phyloP scores from a whole-genome alignment of 2,888 invertebrate species.

The Heliconius hortense region DNA sequence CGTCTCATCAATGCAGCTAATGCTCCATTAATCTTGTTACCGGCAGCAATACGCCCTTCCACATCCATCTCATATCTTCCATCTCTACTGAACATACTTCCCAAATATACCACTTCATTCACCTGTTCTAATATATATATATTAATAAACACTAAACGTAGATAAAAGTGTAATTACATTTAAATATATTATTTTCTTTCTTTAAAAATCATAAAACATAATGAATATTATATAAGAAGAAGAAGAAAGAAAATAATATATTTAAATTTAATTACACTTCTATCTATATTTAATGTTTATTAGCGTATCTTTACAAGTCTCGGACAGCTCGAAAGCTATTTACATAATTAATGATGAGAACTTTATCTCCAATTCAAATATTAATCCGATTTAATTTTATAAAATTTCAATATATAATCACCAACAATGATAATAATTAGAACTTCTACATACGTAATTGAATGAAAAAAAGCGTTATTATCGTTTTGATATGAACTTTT shows the following conservation, averaged over 20 bases:
- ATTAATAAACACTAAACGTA: not conserved
- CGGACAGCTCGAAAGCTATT: not conserved
- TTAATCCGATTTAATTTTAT: slow-evolving; percentile 11
- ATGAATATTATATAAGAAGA: too few species aligned
- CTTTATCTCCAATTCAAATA: slow-evolving; percentile 1
- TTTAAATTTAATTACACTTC: slow-evolving; percentile 1
- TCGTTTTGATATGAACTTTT: not conserved
- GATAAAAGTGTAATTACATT: slow-evolving; percentile 11
- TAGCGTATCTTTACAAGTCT: not conserved
- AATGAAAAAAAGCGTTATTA: not conserved
- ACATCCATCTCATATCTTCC: too few species aligned
- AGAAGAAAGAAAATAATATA: too few species aligned
- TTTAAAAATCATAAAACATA: not conserved
- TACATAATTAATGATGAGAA: slow-evolving; percentile 11
- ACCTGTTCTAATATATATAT: too few species aligned
- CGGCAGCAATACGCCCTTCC: too few species aligned
- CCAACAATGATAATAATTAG: slow-evolving; percentile 1
- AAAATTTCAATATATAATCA: slow-evolving; percentile 6
- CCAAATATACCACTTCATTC: too few species aligned
- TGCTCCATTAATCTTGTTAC: too few species aligned
- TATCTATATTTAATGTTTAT: not conserved
- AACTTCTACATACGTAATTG: not conserved
- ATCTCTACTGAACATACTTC: too few species aligned
- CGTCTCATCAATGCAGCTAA: too few species aligned
- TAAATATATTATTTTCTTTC: not conserved